Conservation (phyloP, 1,140 invertebrate species). For the Olivierus martensii region DNA sequence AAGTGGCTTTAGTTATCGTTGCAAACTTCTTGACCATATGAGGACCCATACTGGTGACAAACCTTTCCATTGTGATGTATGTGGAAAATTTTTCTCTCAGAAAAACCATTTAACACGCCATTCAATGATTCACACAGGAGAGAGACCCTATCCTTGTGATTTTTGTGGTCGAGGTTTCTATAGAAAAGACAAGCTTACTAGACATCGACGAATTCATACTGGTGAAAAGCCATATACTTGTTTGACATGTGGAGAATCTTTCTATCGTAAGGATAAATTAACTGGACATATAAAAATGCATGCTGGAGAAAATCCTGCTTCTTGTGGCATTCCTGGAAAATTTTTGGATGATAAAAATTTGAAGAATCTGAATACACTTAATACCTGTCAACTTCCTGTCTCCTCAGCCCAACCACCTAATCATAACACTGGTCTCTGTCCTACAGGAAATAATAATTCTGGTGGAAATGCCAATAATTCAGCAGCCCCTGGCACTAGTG, state of each 20-base stretch:
- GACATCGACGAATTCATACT: slow-evolving; percentile 68
- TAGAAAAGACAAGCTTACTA: slow-evolving; percentile 63
- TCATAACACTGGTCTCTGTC: not conserved
- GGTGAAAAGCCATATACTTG: slow-evolving; percentile 1
- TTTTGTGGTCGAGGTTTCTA: slow-evolving; percentile 74
- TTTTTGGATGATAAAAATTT: not conserved
- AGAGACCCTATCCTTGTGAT: slow-evolving; percentile 76
- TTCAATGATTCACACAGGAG: slow-evolving; percentile 63
- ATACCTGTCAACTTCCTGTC: not conserved
- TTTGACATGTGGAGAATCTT: not conserved
- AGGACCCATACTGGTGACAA: slow-evolving; percentile 23
- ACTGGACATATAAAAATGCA: slow-evolving; percentile 3
- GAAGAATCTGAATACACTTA: not conserved
- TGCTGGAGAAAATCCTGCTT: slow-evolving; percentile 2
- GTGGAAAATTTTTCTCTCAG: slow-evolving; percentile 23
- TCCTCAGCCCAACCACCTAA: not conserved
- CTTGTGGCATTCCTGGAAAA: slow-evolving; percentile 4
- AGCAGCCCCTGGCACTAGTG: not conserved
- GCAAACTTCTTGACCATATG: slow-evolving; percentile 24
- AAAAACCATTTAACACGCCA: slow-evolving; percentile 24
- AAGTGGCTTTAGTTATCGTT: slow-evolving; percentile 23
- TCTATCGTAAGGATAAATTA: slow-evolving; percentile 1
- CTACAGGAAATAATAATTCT: not conserved
- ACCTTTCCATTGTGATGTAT: slow-evolving; percentile 24
- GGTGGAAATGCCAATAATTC: not conserved